A percentile compares a stretch with the other conserved stretches of the same genome.
These are phyloP conservation scores for Tenthredo notha DNA, from an alignment of 2,888 invertebrate species.

Conservation along the genomic window DNA sequence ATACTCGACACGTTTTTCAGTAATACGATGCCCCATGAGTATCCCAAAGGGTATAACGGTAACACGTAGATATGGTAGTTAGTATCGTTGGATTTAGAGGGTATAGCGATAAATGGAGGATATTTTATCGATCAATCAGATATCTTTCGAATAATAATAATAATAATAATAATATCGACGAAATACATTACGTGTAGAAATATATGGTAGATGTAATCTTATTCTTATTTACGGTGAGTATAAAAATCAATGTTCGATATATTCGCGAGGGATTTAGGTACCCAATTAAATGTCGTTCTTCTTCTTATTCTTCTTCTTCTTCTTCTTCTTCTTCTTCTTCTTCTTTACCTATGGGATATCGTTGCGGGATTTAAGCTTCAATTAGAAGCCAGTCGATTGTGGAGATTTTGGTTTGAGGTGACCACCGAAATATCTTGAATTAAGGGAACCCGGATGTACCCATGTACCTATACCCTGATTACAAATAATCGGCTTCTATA, in stretches of 20 bases:
- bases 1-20: slow-evolving; percentile 15
- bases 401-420: slow-evolving; percentile 13
- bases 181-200: not conserved
- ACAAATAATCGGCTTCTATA: slow-evolving; percentile 28
- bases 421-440: not conserved
- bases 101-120: not conserved
- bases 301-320: too few species aligned
- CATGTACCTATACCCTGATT: not conserved
- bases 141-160: not conserved
- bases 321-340: too few species aligned
- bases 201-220: not conserved
- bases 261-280: not conserved
- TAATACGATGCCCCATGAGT: slow-evolving; percentile 2
- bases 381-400: slow-evolving; percentile 28
- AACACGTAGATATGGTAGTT: not conserved
- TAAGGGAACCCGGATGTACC: not conserved
- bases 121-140: not conserved
- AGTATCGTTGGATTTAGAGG: not conserved
- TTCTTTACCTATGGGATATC: not conserved
- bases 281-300: slow-evolving; percentile 19
- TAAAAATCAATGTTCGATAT: not conserved
- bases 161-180: not conserved
- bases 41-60: not conserved
- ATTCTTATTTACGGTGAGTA: not conserved
- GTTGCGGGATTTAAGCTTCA: not conserved